These are phyloP conservation scores for Latrodectus hesperus DNA, from an alignment of 2,888 invertebrate species.

Conservation along the genomic window DNA sequence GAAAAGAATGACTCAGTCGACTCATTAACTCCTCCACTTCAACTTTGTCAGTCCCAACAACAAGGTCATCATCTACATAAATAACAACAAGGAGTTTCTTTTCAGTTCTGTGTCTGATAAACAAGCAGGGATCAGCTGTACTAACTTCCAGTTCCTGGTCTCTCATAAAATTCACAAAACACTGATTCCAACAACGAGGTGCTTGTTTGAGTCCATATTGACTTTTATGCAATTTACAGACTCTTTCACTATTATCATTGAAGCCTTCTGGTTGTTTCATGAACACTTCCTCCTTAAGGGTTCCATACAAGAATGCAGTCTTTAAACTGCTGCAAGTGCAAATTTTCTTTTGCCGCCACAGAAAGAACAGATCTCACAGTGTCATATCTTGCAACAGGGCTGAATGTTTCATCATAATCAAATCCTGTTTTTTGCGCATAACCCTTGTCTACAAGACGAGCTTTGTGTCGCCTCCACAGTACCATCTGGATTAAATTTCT, in stretches of 20 bases:
- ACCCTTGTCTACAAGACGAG: conserved; percentile 70
- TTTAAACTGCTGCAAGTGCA: conserved; percentile 63
- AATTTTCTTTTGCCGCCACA: conserved; percentile 30
- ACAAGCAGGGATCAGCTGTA: too few relatives aligned
- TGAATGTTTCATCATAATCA: conserved; percentile 71
- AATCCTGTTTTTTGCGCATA: conserved; percentile 61
- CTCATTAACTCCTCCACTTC: conserved; percentile 13
- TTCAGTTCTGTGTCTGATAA: too few relatives aligned
- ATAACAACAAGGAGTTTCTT: conserved; percentile 1
- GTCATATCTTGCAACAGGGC: conserved; percentile 60
- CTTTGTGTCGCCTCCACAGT: conserved; percentile 69
- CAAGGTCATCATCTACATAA: conserved; percentile 9
- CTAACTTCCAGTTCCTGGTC: too few relatives aligned
- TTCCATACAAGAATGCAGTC: conserved; percentile 70
- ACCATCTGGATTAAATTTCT: too few relatives aligned
- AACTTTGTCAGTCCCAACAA: conserved; percentile 5
- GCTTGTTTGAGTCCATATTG: conserved; percentile 72
- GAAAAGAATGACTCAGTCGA: conserved; percentile 13
- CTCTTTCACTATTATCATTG: conserved; percentile 13
- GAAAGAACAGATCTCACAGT: conserved; percentile 65
- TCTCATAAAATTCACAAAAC: too few relatives aligned
- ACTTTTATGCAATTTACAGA: conserved; percentile 67
- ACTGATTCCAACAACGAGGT: conserved; percentile 70
- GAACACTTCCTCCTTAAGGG: conserved; percentile 65
- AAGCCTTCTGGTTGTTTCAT: conserved; percentile 70